A percentile compares a stretch with the other conserved stretches of the same genome.
phyloP scores from a whole-genome alignment of 1,140 invertebrate species.

The Parasteatoda tepidariorum region DNA sequence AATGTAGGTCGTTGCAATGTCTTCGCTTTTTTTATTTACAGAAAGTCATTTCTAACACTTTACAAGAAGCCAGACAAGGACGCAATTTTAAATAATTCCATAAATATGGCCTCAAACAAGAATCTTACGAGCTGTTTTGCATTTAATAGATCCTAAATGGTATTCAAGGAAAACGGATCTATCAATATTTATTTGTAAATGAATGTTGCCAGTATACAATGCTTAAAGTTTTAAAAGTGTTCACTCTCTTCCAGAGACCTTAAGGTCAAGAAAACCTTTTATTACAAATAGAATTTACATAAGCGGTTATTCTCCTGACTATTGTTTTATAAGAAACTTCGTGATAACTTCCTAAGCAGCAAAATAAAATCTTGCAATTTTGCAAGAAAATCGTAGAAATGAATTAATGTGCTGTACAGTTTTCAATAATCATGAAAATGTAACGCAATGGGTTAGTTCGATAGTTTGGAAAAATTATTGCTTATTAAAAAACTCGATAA shows the following conservation, averaged over 20 bases:
- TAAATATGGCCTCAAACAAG: neutral
- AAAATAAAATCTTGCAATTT: neutral
- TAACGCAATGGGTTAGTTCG: too few species aligned
- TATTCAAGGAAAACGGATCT: conserved; percentile 29
- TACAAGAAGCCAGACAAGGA: neutral
- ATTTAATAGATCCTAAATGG: conserved; percentile 29
- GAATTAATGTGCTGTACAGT: too few species aligned
- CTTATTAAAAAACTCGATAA: too few species aligned
- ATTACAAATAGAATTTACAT: too few species aligned
- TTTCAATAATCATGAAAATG: too few species aligned
- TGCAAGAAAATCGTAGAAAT: neutral
- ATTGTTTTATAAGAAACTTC: too few species aligned
- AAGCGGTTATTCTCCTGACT: too few species aligned
- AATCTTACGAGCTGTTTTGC: conserved; percentile 10
- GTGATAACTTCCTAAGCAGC: neutral
- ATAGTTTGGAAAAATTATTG: too few species aligned
- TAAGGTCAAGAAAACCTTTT: conserved; percentile 32
- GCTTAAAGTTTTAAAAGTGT: neutral
- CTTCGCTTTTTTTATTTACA: neutral
- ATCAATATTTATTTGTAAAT: conserved; percentile 8
- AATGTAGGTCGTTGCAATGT: neutral
- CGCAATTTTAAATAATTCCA: neutral
- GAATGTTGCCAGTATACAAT: neutral
- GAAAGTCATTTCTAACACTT: neutral
- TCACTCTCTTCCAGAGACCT: neutral